Evolutionary conservation across 2,797 vertebrate species (phyloP), one percentile per base, ranked within the genome.

Genomic region (Champsocephalus esox): DNA sequence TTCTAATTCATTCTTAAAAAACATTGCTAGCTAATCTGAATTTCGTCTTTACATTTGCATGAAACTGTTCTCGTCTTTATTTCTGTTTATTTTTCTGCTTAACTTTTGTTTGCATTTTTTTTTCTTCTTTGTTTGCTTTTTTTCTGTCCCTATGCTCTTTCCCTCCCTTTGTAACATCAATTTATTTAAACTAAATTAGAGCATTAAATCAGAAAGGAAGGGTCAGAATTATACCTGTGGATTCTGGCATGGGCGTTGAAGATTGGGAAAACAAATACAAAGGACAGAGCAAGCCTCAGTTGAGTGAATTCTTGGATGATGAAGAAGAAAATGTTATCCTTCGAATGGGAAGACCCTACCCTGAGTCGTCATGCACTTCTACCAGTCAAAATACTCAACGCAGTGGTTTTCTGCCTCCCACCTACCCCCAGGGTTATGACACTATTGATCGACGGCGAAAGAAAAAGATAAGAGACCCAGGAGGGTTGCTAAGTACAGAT

Each of bases 191-290:
- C 64, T 68, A 19, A 63, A 73, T 76, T 90, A 99, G 97, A 93
- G 89, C 82, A 62, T 70, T 92, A 80, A 94, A 94, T 74, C 90
- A 93, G n/a, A 95, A 91, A 82, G 94, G 94, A 82, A 96, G 93
- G 91, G 95, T 97, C 92, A 96, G 94, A 87, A 98, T 97, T 85
- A 94, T 99, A 92, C 96, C 97, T 51, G 93, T 95, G 91, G 95
- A 97, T 87, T 95, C 92, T 75, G 95, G 95, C 82, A 94, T 94
- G 94, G 95, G 95, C 77, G 93, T 91, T 79, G 96, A 98, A 72
- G 94, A 97, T 17, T 96, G 94, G 93, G 95, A 97, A 81, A 92
- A 86, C 76, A 95, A 95, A 92, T 96, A 95, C 90, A 95, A 95
- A 88, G 86, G 91, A 12, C 88, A 88, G 85, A 92, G 92, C 73